These are phyloP conservation scores for Scalopus aquaticus DNA, from an alignment of 2,113 vertebrate genomes.

Conservation along the genomic window DNA sequence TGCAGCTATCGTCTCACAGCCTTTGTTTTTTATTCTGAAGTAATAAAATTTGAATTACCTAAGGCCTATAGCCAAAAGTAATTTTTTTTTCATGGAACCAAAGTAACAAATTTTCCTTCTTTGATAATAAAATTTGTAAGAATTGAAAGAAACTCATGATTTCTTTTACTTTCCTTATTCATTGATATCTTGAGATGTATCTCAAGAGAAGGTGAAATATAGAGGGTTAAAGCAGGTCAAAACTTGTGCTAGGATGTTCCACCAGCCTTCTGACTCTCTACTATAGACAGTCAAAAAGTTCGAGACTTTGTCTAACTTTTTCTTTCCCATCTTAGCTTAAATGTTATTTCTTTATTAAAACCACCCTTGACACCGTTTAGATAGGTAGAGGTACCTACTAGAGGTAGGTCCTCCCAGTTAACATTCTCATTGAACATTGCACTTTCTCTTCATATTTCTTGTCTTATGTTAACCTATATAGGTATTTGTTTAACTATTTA, in stretches of 20 bases:
- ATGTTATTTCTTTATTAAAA: not conserved
- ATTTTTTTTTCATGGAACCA: slow-evolving; percentile 48
- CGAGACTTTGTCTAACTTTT: not conserved
- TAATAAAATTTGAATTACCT: not conserved
- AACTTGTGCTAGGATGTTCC: too few species aligned
- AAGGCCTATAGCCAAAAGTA: not conserved
- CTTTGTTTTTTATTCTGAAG: slow-evolving; percentile 26
- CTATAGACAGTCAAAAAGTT: too few species aligned
- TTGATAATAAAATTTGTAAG: too few species aligned
- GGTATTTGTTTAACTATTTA: not conserved
- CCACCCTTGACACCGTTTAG: not conserved
- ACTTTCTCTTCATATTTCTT: slow-evolving; percentile 3
- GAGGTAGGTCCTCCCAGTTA: not conserved
- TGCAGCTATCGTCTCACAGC: not conserved
- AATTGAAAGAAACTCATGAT: not conserved
- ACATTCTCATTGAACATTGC: not conserved
- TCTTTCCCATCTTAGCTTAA: not conserved
- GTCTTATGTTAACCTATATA: not conserved
- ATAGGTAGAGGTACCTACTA: too few species aligned
- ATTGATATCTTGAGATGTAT: not conserved
- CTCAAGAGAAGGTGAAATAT: not conserved
- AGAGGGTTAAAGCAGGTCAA: not conserved
- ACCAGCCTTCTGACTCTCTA: too few species aligned
- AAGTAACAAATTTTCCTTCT: not conserved
- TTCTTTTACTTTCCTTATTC: not conserved